These are phyloP conservation scores for Zingel zingel DNA, from an alignment of 2,113 vertebrate genomes.

Conservation along the genomic window DNA sequence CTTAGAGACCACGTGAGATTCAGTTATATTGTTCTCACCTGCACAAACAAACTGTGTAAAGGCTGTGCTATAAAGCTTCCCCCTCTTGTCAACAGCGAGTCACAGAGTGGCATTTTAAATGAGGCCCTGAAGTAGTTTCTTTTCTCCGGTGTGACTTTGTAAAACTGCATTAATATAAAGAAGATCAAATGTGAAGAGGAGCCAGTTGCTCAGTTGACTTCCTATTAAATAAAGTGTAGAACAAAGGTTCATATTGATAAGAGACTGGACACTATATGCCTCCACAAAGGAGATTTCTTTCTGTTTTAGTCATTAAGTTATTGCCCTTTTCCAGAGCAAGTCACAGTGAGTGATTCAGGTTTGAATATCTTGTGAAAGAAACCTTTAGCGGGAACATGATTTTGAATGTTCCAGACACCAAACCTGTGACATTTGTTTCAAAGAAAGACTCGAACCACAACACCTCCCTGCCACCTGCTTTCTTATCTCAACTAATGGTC, in stretches of 20 bases:
- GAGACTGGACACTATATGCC: background rate
- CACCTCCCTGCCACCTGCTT: background rate
- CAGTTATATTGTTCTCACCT: background rate
- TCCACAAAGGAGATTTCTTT: background rate
- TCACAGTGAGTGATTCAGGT: background rate
- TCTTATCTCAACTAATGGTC: background rate
- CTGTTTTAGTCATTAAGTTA: background rate
- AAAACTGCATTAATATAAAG: background rate
- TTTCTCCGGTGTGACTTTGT: background rate
- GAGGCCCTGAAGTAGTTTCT: background rate
- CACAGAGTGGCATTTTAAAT: background rate
- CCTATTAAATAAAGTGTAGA: too few species aligned
- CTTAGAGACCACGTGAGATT: too few species aligned
- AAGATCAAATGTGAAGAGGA: background rate
- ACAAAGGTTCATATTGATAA: background rate
- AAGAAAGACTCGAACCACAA: background rate
- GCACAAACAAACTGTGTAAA: background rate
- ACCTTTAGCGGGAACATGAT: background rate
- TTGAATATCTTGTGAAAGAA: background rate
- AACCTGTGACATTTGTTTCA: background rate
- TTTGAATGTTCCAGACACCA: background rate
- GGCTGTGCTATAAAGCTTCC: background rate
- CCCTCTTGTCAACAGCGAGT: background rate
- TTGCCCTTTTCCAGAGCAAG: background rate
- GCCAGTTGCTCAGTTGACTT: background rate